phyloP scores from a whole-genome alignment of 2,797 vertebrate genomes.

The Rhodeus uyekii region DNA sequence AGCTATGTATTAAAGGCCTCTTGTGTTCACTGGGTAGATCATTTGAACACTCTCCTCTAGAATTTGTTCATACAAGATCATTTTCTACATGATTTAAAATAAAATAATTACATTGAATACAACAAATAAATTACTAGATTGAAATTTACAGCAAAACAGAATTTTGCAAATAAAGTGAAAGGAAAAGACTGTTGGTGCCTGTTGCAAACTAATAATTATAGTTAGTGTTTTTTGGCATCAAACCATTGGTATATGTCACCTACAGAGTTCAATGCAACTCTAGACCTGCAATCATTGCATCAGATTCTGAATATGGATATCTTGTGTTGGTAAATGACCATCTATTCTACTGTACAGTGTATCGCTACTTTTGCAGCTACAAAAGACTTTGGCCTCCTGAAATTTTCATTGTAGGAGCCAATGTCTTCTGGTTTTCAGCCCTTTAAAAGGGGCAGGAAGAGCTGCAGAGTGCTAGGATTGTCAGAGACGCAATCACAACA shows the following conservation, averaged over 20 bases:
- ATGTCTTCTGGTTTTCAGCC: not conserved
- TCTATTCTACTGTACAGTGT: not conserved
- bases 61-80: too few species aligned
- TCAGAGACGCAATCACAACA: too few species aligned
- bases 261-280: not conserved
- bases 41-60: too few species aligned
- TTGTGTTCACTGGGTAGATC: too few species aligned
- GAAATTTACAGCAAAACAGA: not conserved
- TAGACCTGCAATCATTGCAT: not conserved
- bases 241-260: too few species aligned
- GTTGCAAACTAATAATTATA: not conserved
- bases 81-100: not conserved
- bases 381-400: not conserved
- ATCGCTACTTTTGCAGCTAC: not conserved
- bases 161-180: not conserved
- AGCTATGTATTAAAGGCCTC: too few species aligned
- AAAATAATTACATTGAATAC: not conserved
- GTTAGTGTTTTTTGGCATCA: not conserved
- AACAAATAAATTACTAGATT: not conserved
- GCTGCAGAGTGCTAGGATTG: not conserved
- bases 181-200: not conserved
- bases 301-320: not conserved
- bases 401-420: not conserved
- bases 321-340: not conserved
- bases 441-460: not conserved